phyloP scores from a whole-genome alignment of 2,113 vertebrate species.

The Solea senegalensis region DNA sequence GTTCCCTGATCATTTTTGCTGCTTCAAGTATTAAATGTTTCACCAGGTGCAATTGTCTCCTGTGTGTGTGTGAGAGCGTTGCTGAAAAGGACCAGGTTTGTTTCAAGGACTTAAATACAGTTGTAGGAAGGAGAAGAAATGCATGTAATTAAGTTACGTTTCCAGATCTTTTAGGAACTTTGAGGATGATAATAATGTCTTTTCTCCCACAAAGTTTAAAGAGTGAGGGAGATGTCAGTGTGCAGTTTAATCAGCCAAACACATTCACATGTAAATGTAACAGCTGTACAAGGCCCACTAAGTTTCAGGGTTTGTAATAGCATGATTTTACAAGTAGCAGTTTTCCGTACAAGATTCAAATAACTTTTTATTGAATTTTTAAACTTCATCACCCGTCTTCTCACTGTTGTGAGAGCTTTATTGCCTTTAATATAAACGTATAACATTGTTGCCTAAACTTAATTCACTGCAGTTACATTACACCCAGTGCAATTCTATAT shows the following conservation, averaged over 20 bases:
- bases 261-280: too few relatives aligned
- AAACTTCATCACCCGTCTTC: too few relatives aligned
- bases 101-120: background rate
- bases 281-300: background rate
- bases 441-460: background rate
- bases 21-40: too few relatives aligned
- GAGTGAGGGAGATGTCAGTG: background rate
- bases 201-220: background rate
- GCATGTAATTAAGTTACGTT: background rate
- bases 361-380: too few relatives aligned
- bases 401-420: background rate
- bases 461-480: background rate
- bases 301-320: background rate
- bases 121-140: background rate
- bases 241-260: background rate
- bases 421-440: background rate
- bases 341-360: background rate
- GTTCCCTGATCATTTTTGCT: too few relatives aligned
- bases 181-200: background rate
- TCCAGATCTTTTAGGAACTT: fast-evolving
- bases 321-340: background rate
- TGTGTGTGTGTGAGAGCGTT: background rate
- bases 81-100: background rate
- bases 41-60: too few relatives aligned
- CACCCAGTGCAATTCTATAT: background rate